Percentiles rank a stretch among this genome's conserved stretches.
phyloP scores from a whole-genome alignment of 1,140 invertebrate species.

The Drosophila eugracilis region DNA sequence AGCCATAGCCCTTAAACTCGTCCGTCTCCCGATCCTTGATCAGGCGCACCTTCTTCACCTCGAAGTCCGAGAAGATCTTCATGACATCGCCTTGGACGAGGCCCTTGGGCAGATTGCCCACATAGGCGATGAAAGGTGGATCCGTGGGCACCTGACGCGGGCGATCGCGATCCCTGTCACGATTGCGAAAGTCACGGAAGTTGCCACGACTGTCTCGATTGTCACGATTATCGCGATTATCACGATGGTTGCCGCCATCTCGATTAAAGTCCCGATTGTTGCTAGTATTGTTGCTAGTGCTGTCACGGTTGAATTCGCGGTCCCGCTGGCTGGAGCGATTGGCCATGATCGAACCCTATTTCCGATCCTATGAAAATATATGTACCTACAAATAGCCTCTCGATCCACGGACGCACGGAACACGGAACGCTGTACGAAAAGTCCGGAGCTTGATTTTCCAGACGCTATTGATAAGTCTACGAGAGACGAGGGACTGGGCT shows the following conservation, averaged over 20 bases:
- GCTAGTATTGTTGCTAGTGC: not conserved
- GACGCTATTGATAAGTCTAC: slow-evolving; percentile 68
- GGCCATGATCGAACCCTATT: slow-evolving; percentile 43
- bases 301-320: slow-evolving; percentile 32
- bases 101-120: slow-evolving; percentile 95
- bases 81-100: slow-evolving; percentile 97
- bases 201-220: slow-evolving; percentile 17
- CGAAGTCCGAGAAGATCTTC: slow-evolving; percentile 91
- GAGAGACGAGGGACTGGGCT: slow-evolving; percentile 47
- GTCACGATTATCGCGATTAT: slow-evolving; percentile 20
- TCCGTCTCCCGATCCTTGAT: slow-evolving; percentile 97
- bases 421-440: slow-evolving; percentile 23
- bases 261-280: slow-evolving; percentile 23
- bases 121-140: slow-evolving; percentile 95
- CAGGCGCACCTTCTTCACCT: slow-evolving; percentile 92
- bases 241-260: not conserved
- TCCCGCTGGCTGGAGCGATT: slow-evolving; percentile 44
- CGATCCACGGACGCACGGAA: slow-evolving; percentile 11
- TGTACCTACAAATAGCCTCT: slow-evolving; percentile 18
- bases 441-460: slow-evolving; percentile 66
- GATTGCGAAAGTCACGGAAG: slow-evolving; percentile 47
- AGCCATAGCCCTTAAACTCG: slow-evolving; percentile 97
- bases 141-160: slow-evolving; percentile 90
- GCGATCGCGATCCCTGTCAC: slow-evolving; percentile 65
- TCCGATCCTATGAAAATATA: slow-evolving; percentile 18